Evolutionary conservation across 2,113 vertebrate genomes (phyloP).

Genomic region (Megaleporinus macrocephalus): DNA sequence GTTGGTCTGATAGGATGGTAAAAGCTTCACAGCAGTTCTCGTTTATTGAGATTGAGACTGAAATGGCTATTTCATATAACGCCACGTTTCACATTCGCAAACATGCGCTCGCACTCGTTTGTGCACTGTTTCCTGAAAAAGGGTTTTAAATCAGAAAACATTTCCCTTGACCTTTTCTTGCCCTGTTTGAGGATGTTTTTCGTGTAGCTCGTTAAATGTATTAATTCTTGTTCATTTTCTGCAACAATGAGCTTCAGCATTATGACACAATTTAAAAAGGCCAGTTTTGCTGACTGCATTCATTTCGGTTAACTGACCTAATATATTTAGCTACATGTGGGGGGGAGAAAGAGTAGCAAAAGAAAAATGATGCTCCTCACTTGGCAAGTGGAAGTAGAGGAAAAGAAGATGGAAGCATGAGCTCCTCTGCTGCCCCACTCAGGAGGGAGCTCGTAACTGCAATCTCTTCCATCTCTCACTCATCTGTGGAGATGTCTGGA

Average conservation of each 20-base stretch:
- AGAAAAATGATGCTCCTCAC: conserved; percentile 7
- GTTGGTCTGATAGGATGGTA: neutral
- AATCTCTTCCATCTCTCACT: neutral
- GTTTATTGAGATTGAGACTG: neutral
- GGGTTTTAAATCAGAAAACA: conserved; percentile 20
- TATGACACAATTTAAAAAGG: conserved; percentile 6
- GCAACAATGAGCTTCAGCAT: conserved; percentile 28
- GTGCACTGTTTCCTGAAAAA: conserved; percentile 32
- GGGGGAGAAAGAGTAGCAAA: neutral
- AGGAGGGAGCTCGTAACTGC: conserved; percentile 25
- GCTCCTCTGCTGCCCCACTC: conserved; percentile 46
- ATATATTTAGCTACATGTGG: neutral
- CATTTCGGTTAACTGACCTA: conserved; percentile 7
- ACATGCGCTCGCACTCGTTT: conserved; percentile 16
- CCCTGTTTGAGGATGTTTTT: neutral
- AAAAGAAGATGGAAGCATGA: conserved; percentile 9
- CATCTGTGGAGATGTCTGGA: neutral
- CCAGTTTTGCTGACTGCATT: neutral
- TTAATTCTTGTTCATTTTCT: conserved; percentile 1
- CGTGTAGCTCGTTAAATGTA: conserved; percentile 13
- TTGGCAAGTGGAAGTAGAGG: neutral
- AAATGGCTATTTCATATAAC: conserved; percentile 8
- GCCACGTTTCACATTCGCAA: conserved; percentile 46
- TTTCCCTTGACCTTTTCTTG: conserved; percentile 32
- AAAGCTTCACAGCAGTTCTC: conserved; percentile 34